Conservation (phyloP, 2,797 vertebrate species). For the Syndactyla subalaris region DNA sequence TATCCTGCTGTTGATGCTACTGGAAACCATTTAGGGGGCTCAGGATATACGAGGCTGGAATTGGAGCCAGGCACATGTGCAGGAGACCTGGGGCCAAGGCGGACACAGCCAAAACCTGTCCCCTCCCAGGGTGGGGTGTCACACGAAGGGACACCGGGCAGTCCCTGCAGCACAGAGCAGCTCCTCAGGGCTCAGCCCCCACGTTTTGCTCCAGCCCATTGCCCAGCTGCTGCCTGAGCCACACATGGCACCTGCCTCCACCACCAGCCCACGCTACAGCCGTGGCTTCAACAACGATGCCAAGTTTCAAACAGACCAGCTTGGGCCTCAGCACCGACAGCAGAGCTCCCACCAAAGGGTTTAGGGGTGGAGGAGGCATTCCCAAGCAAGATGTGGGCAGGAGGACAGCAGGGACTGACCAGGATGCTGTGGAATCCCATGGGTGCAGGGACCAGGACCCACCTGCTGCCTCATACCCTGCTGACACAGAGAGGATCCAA, state of each 20-base stretch:
- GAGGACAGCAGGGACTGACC: not conserved
- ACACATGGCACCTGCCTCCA: accelerated
- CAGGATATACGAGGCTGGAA: not conserved
- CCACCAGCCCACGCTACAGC: accelerated
- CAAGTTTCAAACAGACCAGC: not conserved
- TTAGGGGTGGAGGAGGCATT: not conserved
- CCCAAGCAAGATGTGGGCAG: not conserved
- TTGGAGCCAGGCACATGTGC: not conserved
- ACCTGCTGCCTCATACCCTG: not conserved
- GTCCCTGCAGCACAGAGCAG: not conserved
- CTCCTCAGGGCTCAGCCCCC: not conserved
- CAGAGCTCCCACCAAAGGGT: not conserved
- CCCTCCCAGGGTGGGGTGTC: not conserved
- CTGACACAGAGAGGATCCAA: not conserved
- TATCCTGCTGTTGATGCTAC: not conserved
- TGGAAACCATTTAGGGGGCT: not conserved
- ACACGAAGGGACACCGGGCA: accelerated
- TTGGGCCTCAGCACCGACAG: accelerated
- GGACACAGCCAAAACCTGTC: not conserved
- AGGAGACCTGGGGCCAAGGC: accelerated
- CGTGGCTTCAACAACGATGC: accelerated
- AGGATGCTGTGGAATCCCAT: accelerated
- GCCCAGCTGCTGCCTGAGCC: not conserved
- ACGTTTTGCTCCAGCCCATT: accelerated
- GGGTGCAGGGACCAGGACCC: not conserved